Percentiles rank a stretch among this genome's conserved stretches.
These are phyloP conservation scores for Danio aesculapii DNA, from an alignment of 2,797 vertebrate genomes.

Conservation along the genomic window DNA sequence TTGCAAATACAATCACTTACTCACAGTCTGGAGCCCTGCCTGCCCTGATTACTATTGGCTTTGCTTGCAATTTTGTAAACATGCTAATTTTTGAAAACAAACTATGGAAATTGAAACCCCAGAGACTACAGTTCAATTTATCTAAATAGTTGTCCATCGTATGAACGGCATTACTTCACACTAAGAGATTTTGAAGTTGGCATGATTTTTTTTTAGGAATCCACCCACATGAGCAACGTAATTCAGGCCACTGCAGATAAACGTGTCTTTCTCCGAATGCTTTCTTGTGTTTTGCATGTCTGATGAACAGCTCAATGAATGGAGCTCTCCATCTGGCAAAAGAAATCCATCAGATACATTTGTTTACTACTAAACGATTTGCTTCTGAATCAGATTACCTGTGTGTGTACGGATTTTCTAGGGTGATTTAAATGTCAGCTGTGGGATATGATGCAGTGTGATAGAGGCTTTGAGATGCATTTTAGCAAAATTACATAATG, in stretches of 20 bases:
- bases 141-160: neutral
- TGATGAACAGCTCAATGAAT: conserved; percentile 17
- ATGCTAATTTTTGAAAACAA: neutral
- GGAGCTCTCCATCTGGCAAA: conserved; percentile 18
- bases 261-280: neutral
- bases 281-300: conserved; percentile 64
- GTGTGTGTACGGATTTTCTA: neutral
- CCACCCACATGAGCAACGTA: conserved; percentile 12
- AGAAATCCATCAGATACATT: conserved; percentile 7
- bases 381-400: conserved; percentile 19
- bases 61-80: conserved; percentile 10
- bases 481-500: conserved; percentile 72
- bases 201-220: conserved; percentile 6
- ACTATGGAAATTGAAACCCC: neutral
- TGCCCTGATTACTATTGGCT: neutral
- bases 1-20: no score
- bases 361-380: conserved; percentile 21
- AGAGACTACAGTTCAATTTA: neutral
- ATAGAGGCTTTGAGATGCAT: conserved; percentile 63
- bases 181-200: neutral
- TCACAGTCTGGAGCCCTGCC: neutral
- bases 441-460: conserved; percentile 14
- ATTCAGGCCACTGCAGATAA: conserved; percentile 19
- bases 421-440: conserved; percentile 33
- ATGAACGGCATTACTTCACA: neutral